These are phyloP conservation scores for Stylophora pistillata DNA, from an alignment of 64 coral and sea anemone species.

Conservation along the genomic window DNA sequence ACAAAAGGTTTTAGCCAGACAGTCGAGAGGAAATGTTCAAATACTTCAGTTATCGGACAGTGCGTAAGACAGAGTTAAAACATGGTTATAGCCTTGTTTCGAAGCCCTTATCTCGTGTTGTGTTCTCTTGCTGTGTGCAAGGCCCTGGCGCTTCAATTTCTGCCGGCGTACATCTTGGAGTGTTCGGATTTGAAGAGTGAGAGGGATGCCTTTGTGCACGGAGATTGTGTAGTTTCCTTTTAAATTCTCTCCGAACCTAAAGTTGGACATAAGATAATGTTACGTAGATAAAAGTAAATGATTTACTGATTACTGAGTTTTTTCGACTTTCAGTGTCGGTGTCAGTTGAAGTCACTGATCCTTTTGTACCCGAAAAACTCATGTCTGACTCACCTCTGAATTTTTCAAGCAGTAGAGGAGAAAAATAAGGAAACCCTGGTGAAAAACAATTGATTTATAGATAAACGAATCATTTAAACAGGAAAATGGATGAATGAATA, in stretches of 20 bases:
- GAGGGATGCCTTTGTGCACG: constrained; percentile 26
- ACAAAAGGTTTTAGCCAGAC: too few relatives aligned
- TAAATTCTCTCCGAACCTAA: constrained; percentile 49
- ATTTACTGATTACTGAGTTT: too few relatives aligned
- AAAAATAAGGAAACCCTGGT: constrained; percentile 48
- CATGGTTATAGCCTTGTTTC: background rate
- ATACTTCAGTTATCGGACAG: too few relatives aligned
- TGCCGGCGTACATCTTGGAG: background rate
- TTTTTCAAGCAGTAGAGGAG: constrained; percentile 53
- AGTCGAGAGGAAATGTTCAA: too few relatives aligned
- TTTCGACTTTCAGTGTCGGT: too few relatives aligned
- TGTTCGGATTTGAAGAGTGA: background rate
- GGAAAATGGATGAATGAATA: background rate
- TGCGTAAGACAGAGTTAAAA: too few relatives aligned
- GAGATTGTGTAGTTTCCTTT: constrained; percentile 41
- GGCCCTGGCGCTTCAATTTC: background rate
- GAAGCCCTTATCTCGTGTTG: background rate
- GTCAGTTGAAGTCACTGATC: too few relatives aligned
- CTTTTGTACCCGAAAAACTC: too few relatives aligned
- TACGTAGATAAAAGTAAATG: background rate
- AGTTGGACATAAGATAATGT: background rate
- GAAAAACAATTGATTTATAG: background rate
- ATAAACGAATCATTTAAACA: background rate
- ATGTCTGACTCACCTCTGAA: constrained; percentile 21
- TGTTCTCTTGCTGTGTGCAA: background rate